Conservation (phyloP, 2,797 vertebrate genomes). For the Sphenopsis melanotis region DNA sequence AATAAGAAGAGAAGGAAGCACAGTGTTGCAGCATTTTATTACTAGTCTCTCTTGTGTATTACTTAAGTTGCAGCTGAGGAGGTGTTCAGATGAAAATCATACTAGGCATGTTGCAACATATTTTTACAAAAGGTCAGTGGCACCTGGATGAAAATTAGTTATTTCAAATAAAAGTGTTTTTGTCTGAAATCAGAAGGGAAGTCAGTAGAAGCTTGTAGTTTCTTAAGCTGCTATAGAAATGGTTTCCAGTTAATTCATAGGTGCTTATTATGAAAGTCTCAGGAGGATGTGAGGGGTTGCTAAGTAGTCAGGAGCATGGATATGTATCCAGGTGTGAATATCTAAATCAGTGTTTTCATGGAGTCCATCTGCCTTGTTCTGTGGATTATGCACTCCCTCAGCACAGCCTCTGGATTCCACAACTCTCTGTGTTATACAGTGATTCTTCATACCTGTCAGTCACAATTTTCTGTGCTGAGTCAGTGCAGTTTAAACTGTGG, state of each 20-base stretch:
- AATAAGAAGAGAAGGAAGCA: background rate
- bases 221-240: background rate
- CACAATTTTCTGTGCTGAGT: background rate
- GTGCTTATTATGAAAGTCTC: background rate
- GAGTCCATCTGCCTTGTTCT: background rate
- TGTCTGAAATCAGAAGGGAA: background rate
- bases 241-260: background rate
- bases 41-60: background rate
- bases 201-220: background rate
- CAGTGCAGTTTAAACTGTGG: background rate
- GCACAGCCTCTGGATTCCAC: rapidly evolving
- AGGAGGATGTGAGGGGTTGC: background rate
- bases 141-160: background rate
- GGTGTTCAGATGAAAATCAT: background rate
- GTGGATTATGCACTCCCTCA: background rate
- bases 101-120: background rate
- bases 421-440: rapidly evolving
- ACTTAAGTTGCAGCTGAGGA: background rate
- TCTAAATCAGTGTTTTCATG: background rate
- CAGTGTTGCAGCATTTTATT: background rate
- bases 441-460: background rate
- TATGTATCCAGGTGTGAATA: background rate
- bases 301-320: background rate
- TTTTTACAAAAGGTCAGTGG: background rate
- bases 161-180: rapidly evolving